Evolutionary conservation across 2,797 vertebrate genomes (phyloP).

Genomic region (Sebastes taczanowskii): DNA sequence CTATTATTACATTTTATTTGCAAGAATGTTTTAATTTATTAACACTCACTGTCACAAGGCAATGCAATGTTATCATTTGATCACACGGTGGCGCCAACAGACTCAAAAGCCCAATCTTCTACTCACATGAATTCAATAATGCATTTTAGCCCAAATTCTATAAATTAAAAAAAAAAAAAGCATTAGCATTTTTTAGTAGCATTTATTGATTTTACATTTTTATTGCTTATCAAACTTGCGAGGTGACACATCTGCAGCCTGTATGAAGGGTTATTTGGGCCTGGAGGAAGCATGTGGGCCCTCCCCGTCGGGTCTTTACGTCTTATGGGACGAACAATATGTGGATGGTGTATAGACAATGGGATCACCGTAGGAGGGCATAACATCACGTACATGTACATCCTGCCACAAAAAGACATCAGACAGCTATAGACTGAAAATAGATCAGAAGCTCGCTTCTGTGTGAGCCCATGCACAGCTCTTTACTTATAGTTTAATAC

Average conservation of each 20-base stretch:
- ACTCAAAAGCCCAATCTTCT: neutral
- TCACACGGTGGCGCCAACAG: slow-evolving; percentile 20
- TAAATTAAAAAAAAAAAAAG: too few species aligned
- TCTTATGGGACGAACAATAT: slow-evolving; percentile 14
- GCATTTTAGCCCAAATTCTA: neutral
- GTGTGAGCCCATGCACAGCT: neutral
- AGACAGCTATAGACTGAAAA: neutral
- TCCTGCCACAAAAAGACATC: neutral
- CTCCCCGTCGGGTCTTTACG: neutral
- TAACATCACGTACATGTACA: slow-evolving; percentile 25
- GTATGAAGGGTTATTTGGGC: neutral
- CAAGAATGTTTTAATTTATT: neutral
- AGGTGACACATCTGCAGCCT: neutral
- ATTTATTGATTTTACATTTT: neutral
- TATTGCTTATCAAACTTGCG: neutral
- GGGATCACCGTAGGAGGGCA: slow-evolving; percentile 11
- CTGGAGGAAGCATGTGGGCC: neutral
- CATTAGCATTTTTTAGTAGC: too few species aligned
- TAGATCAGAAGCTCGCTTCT: neutral
- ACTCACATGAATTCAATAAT: neutral
- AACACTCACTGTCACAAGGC: too few species aligned
- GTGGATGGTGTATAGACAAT: slow-evolving; percentile 22
- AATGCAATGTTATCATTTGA: neutral
- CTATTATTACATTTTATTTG: too few species aligned
- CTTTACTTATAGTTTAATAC: neutral